phyloP scores from a whole-genome alignment of 2,797 vertebrate genomes.

The Manis crassicaudata region DNA sequence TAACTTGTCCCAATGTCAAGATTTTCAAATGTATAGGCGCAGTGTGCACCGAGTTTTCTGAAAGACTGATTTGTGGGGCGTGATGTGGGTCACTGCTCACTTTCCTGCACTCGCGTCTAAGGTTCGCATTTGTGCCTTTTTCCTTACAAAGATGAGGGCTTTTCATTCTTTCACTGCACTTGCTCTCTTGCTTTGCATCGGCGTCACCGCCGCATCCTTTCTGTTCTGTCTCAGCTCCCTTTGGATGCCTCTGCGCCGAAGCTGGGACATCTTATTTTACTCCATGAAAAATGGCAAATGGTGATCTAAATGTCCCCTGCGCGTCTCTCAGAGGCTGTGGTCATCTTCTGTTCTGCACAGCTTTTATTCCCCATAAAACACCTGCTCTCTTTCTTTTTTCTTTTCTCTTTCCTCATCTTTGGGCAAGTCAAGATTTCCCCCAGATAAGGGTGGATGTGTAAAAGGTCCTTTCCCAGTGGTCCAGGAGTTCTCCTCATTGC shows the following conservation, averaged over 20 bases:
- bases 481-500: accelerated
- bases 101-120: neutral
- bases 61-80: accelerated
- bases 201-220: neutral
- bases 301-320: accelerated
- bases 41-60: accelerated
- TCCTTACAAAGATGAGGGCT: neutral
- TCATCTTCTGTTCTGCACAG: accelerated
- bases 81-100: accelerated
- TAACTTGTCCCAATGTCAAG: neutral
- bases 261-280: accelerated
- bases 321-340: accelerated
- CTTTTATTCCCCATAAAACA: neutral
- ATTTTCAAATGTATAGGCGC: too few species aligned
- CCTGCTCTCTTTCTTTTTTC: accelerated
- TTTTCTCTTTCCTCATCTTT: neutral
- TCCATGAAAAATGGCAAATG: neutral
- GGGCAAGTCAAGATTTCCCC: neutral
- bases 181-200: too few species aligned
- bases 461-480: neutral
- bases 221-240: accelerated
- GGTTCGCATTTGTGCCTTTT: accelerated
- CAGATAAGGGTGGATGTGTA: too few species aligned
- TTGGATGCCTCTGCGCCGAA: neutral
- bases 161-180: neutral